These are phyloP conservation scores for Labroides dimidiatus DNA, from an alignment of 2,797 vertebrate species.

Conservation along the genomic window DNA sequence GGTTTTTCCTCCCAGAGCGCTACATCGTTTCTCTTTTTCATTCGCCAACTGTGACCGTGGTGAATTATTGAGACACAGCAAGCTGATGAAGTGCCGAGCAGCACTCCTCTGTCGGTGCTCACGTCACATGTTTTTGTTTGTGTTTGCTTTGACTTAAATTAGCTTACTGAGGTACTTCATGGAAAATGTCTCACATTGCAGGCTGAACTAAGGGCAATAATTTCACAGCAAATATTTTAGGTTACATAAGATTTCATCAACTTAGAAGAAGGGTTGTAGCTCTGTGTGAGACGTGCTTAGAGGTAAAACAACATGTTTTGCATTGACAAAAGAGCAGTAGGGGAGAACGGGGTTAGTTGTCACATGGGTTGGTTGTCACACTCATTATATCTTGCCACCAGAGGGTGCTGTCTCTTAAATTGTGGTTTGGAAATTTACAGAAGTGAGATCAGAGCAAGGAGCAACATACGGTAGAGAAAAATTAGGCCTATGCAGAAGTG, in stretches of 20 bases:
- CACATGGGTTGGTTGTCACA: too few relatives aligned
- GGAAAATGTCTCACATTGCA: conserved; percentile 61
- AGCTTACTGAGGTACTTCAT: conserved; percentile 45
- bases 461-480: too few relatives aligned
- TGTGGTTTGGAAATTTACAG: too few relatives aligned
- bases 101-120: conserved; percentile 27
- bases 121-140: conserved; percentile 53
- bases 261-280: too few relatives aligned
- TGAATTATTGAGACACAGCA: conserved; percentile 78
- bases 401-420: too few relatives aligned
- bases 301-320: too few relatives aligned
- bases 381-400: too few relatives aligned
- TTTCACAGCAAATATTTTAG: conserved; percentile 19
- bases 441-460: too few relatives aligned
- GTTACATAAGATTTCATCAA: conserved; percentile 18
- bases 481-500: too few relatives aligned
- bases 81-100: conserved; percentile 59
- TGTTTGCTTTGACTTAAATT: conserved; percentile 56
- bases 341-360: too few relatives aligned
- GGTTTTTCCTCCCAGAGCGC: conserved; percentile 76
- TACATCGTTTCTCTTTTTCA: conserved; percentile 79
- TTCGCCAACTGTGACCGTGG: conserved; percentile 66
- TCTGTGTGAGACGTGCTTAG: too few relatives aligned
- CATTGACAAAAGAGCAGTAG: too few relatives aligned
- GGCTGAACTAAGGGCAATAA: conserved; percentile 24